A percentile compares a stretch with the other conserved stretches of the same genome.
Evolutionary conservation across 1,140 invertebrate genomes (phyloP).

Genomic region (Drosophila pachea): DNA sequence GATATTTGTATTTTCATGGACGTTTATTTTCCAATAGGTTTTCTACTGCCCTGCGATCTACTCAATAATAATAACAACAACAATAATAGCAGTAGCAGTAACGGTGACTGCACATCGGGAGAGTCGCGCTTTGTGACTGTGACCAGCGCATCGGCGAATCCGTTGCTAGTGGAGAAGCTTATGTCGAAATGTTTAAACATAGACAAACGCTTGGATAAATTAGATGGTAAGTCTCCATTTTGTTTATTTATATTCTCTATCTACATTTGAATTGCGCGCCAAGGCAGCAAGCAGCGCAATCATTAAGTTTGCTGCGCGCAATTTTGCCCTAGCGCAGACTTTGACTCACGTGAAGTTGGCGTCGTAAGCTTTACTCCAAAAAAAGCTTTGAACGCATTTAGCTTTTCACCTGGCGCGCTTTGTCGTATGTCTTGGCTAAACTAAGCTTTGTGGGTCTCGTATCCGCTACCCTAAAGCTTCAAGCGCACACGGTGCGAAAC

Average conservation of each 20-base stretch:
- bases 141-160: slow-evolving; percentile 73
- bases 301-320: slow-evolving; percentile 18
- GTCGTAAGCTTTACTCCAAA: background rate
- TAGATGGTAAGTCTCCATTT: slow-evolving; percentile 53
- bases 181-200: slow-evolving; percentile 74
- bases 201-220: slow-evolving; percentile 58
- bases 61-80: slow-evolving; percentile 42
- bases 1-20: background rate
- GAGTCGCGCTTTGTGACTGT: slow-evolving; percentile 68
- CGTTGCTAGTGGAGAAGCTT: slow-evolving; percentile 74
- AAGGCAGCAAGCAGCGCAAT: too few species aligned
- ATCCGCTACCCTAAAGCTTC: background rate
- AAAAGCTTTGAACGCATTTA: slow-evolving; percentile 1
- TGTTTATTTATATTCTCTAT: background rate
- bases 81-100: slow-evolving; percentile 41
- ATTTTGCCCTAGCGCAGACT: background rate
- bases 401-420: background rate
- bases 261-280: too few species aligned
- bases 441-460: background rate
- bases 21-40: slow-evolving; percentile 4
- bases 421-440: background rate
- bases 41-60: slow-evolving; percentile 55
- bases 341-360: slow-evolving; percentile 8
- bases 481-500: background rate
- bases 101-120: slow-evolving; percentile 55